These are phyloP conservation scores for Hippocampus mohnikei DNA, from an alignment of 2,113 vertebrate genomes.

Conservation along the genomic window DNA sequence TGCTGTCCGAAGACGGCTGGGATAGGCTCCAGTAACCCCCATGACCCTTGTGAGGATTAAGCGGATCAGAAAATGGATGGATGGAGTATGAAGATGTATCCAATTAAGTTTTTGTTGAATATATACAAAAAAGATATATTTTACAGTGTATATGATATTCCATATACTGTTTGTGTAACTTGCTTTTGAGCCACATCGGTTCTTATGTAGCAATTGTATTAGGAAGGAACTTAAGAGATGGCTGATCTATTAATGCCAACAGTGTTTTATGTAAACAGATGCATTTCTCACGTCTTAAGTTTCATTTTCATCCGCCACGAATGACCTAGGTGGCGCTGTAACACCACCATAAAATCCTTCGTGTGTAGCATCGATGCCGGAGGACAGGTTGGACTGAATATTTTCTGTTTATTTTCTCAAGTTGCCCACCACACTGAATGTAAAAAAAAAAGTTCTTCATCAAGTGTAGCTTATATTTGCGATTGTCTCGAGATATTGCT, in stretches of 20 bases:
- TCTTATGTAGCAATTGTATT: constrained; percentile 8
- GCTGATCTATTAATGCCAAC: constrained; percentile 9
- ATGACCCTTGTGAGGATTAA: no score
- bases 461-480: background rate
- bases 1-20: no score
- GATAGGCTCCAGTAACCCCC: no score
- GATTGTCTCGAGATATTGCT: background rate
- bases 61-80: no score
- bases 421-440: constrained; percentile 58
- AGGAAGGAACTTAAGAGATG: constrained; percentile 14
- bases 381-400: background rate
- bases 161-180: background rate
- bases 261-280: constrained; percentile 6
- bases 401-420: constrained; percentile 43
- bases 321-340: background rate
- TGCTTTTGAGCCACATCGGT: constrained; percentile 22
- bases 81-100: no score
- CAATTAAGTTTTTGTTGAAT: no score
- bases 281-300: constrained; percentile 10
- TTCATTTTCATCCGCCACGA: constrained; percentile 28
- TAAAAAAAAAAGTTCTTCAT: constrained; percentile 17
- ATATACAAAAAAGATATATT: no score
- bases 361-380: background rate
- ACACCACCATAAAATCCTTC: constrained; percentile 9
- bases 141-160: background rate